Percentiles rank a stretch among this genome's conserved stretches.
phyloP scores from a whole-genome alignment of 2,113 vertebrate genomes.

The Choloepus hoffmanni region DNA sequence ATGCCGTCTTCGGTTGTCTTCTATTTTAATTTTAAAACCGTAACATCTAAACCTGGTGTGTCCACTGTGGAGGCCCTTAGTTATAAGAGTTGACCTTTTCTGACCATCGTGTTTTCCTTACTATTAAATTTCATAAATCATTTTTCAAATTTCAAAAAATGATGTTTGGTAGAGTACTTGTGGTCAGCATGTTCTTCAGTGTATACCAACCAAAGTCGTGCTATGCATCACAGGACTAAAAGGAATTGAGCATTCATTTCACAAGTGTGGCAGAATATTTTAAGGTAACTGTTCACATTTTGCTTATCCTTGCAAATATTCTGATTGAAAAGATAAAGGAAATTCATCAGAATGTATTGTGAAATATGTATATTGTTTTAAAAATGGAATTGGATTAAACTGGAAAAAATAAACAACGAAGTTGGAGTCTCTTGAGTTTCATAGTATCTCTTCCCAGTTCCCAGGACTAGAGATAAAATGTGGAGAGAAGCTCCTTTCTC shows the following conservation, averaged over 20 bases:
- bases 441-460: not conserved
- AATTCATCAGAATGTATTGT: not conserved
- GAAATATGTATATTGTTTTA: slow-evolving; percentile 49
- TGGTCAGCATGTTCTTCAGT: not conserved
- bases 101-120: slow-evolving; percentile 68
- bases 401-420: not conserved
- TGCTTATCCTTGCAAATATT: slow-evolving; percentile 43
- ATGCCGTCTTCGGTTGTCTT: slow-evolving; percentile 79
- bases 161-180: not conserved
- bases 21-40: slow-evolving; percentile 83
- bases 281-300: not conserved
- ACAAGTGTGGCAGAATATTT: not conserved
- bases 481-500: not conserved
- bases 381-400: slow-evolving; percentile 19
- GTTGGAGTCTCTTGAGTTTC: not conserved
- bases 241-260: not conserved
- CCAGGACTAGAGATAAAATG: not conserved
- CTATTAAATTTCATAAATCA: slow-evolving; percentile 80
- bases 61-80: slow-evolving; percentile 19
- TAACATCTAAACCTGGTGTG: slow-evolving; percentile 74
- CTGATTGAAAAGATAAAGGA: slow-evolving; percentile 36
- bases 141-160: slow-evolving; percentile 69
- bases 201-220: not conserved
- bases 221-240: accelerated
- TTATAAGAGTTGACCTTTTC: slow-evolving; percentile 76